Evolutionary conservation across 2,888 invertebrate species (phyloP), one percentile per base, ranked within the genome.

Genomic region (Steinernema hermaphroditum): DNA sequence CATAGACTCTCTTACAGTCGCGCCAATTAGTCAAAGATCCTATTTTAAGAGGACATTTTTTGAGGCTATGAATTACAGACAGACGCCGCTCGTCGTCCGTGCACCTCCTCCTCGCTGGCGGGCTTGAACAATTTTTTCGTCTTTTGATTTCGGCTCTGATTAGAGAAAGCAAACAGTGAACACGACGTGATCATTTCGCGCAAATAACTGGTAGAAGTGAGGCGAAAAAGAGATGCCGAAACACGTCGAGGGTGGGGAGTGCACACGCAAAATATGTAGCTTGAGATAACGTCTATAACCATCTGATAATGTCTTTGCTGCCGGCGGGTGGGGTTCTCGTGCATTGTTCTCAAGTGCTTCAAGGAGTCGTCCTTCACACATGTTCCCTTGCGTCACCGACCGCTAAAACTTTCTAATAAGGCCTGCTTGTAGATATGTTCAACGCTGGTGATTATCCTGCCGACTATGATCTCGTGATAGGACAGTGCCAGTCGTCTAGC

Each of bases 221-320:
- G 27, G 62, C 62, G 62, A 62, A 62, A 29, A 62, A 62, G 62
- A 62, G 16, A 62, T 32, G 62, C 62, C 62, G 62, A 62, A 62
- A 62, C 62, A 62, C 62, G 62, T 62, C 62, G 62, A 62, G 29
- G 32, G 32, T 4, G 62, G 62, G 27, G 62, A 62, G 32, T 27
- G 62, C 62, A 62, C 62, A 62, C 62, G 62, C 62, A 62, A 62
- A 62, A 62, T 62, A 62, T 62, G 62, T 62, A 62, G 62, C 62
- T 62, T 62, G 62, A 62, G 62, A 62, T 62, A 62, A 62, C 62
- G 62, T 62, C 62, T 62, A 62, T 62, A 62, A 62, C 62, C 62
- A 62, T 62, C 62, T 62, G 62, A 62, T 62, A 62, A 62, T 62
- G 62, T 62, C 62, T 62, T 29, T 29, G 62, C 32, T 29, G 62